A percentile compares a stretch with the other conserved stretches of the same genome.
These are phyloP conservation scores for Melangyna quadrimaculata DNA, from an alignment of 2,888 invertebrate species.

Conservation along the genomic window DNA sequence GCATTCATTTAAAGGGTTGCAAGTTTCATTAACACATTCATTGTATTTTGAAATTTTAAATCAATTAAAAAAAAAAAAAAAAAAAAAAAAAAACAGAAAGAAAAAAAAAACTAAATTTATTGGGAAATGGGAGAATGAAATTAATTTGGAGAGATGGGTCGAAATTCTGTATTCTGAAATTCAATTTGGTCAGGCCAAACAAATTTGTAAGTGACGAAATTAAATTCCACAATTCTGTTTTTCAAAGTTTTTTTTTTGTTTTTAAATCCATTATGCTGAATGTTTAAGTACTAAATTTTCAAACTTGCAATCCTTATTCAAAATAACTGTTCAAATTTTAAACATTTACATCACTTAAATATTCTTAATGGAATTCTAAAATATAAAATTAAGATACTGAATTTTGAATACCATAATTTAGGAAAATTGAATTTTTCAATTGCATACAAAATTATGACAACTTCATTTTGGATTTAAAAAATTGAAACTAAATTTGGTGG, in stretches of 20 bases:
- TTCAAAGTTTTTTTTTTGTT: not conserved
- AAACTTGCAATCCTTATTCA: no score
- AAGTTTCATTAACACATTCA: constrained; percentile 36
- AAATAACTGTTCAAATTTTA: no score
- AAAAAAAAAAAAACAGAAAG: constrained; percentile 31
- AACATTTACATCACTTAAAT: no score
- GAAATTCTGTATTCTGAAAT: not conserved
- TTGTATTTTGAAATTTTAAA: not conserved
- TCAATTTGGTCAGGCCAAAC: not conserved
- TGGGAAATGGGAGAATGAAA: constrained; percentile 55
- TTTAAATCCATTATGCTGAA: no score
- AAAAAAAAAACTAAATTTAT: constrained; percentile 65
- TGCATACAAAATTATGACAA: not conserved
- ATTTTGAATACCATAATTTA: not conserved
- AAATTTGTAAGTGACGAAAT: not conserved
- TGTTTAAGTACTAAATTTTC: not conserved
- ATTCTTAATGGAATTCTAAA: not conserved
- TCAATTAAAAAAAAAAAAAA: not conserved
- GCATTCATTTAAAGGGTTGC: constrained; percentile 51
- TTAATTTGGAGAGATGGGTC: not conserved
- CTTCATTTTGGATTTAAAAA: not conserved
- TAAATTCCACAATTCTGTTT: not conserved
- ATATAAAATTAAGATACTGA: not conserved
- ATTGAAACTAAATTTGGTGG: not conserved
- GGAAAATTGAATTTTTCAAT: not conserved